A percentile compares a stretch with the other conserved stretches of the same genome.
Conservation (phyloP, 2,888 invertebrate genomes). For the Mechanitis mazaeus region DNA sequence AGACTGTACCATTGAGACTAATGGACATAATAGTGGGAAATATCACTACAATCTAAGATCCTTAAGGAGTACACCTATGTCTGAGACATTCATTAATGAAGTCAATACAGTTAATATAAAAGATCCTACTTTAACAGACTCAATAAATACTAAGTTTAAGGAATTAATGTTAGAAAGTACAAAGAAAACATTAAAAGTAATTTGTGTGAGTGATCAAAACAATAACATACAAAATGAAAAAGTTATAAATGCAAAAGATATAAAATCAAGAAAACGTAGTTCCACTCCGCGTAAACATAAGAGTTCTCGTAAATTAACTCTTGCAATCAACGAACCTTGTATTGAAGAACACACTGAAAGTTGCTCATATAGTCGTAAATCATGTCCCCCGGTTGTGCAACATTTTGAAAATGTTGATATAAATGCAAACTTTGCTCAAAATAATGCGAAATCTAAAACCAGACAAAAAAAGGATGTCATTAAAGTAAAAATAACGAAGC, state of each 20-base stretch:
- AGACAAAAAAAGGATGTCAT: constrained; percentile 58
- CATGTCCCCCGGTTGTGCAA: constrained; percentile 47
- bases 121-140: constrained; percentile 46
- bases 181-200: constrained; percentile 41
- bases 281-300: constrained; percentile 35
- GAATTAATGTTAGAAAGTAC: constrained; percentile 59
- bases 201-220: constrained; percentile 9
- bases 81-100: constrained; percentile 48
- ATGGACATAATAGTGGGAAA: constrained; percentile 21
- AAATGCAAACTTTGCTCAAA: constrained; percentile 20
- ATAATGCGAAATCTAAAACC: constrained; percentile 32
- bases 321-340: constrained; percentile 33
- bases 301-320: constrained; percentile 20
- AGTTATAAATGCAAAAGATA: constrained; percentile 27
- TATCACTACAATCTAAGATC: constrained; percentile 28
- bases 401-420: constrained; percentile 31
- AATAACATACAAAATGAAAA: constrained; percentile 34
- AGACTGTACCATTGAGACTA: constrained; percentile 42
- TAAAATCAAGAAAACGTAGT: constrained; percentile 32
- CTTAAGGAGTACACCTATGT: constrained; percentile 29
- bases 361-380: constrained; percentile 47
- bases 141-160: constrained; percentile 49
- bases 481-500: constrained; percentile 63
- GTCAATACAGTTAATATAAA: constrained; percentile 42
- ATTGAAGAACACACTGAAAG: constrained; percentile 52